Conservation (phyloP, 2,797 vertebrate species). For the Coilia nasus region DNA sequence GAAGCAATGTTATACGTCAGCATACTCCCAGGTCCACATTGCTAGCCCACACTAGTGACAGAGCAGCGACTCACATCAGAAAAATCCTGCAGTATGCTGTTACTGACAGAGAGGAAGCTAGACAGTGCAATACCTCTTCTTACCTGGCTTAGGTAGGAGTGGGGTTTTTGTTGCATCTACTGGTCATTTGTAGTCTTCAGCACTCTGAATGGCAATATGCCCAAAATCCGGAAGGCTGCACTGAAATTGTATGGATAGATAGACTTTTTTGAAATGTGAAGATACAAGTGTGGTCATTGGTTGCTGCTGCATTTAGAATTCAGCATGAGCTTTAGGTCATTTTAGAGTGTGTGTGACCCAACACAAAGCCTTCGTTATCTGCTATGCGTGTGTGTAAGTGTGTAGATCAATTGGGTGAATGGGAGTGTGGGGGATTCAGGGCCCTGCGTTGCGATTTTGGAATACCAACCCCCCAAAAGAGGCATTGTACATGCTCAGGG, state of each 20-base stretch:
- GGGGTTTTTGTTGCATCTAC: background rate
- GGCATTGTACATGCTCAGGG: slow-evolving; percentile 55
- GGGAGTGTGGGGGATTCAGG: slow-evolving; percentile 47
- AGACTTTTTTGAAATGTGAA: background rate
- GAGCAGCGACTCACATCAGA: background rate
- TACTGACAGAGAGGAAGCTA: background rate
- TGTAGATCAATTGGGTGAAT: slow-evolving; percentile 34
- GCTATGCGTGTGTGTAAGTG: slow-evolving; percentile 31
- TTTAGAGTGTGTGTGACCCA: slow-evolving; percentile 5
- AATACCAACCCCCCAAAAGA: slow-evolving; percentile 57
- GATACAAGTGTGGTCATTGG: background rate
- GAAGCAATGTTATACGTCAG: slow-evolving; percentile 8
- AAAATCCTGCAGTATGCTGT: background rate
- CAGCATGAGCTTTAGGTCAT: slow-evolving; percentile 26
- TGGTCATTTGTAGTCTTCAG: background rate
- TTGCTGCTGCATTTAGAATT: slow-evolving; percentile 16
- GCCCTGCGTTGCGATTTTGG: slow-evolving; percentile 50
- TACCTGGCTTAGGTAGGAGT: background rate
- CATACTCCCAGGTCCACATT: background rate
- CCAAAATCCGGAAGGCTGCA: background rate
- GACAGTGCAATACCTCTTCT: background rate
- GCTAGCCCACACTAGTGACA: slow-evolving; percentile 7
- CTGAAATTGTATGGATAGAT: background rate
- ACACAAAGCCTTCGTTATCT: slow-evolving; percentile 47
- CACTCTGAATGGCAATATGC: background rate